Base-by-base conservation (phyloP, 2,113 vertebrate species). In the Arizona elegans region DNA sequence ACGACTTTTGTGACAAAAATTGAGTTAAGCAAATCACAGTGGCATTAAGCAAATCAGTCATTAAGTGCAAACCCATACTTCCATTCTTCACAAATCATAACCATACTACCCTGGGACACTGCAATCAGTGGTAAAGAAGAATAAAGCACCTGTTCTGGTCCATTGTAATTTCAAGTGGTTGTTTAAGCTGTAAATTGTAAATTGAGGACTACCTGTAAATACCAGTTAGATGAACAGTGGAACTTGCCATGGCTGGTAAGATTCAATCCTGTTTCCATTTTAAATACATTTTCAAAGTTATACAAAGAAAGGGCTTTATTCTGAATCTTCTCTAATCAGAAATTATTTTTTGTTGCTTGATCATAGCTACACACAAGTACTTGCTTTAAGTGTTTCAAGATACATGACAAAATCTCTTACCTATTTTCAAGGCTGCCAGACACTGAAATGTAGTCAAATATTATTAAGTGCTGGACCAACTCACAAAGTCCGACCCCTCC, bases 401-500 rank as follows among this genome's bases (percentile, higher is more conserved):
- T 23, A 50, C 0, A 47, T 38, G 12, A 13, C 50, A 17, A 15
- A 43, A 38, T 88, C 55, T 95, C 92, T 94, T 92, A 98, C 97
- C 97, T 97, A 95, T 97, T 98, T 87, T 95, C 91, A 93, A 98
- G 97, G 26, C 94, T 97, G 6, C 97, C 94, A 19, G 97, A 98
- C 93, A 98, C 92, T 1, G 97, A 95, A 93, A 98, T 97, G 95
- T 97, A 98, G 96, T 98, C 97, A 93, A 98, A 98, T 92, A 98
- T 96, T 93, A 98, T 98, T 50, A 98, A 95, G 94, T 98, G 97
- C 96, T 98, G 97, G 33, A 98, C 97, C 90, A 98, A 96, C 93
- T 99, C 98, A 92, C 98, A 98, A 89, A 98, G 97, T 8, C 98
- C 98, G 8, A 98, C 98, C 56, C 98, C 98, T 75, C 98, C 98